Percentiles rank a stretch among this genome's conserved stretches.
phyloP scores from a whole-genome alignment of 2,797 vertebrate genomes.

The Coregonus sp. region DNA sequence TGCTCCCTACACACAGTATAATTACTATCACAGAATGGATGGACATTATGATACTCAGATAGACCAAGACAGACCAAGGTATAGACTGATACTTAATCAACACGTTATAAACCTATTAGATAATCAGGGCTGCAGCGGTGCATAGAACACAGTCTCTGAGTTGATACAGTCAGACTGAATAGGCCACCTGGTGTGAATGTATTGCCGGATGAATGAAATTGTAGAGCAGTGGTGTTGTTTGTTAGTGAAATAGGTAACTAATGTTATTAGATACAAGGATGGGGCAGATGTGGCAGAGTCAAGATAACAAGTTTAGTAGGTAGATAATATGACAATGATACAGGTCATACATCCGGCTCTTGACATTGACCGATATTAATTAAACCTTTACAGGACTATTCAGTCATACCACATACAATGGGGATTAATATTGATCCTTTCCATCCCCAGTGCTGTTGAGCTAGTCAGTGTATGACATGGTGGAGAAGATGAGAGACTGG shows the following conservation, averaged over 20 bases:
- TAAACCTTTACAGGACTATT: neutral
- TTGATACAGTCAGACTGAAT: neutral
- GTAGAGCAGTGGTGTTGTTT: neutral
- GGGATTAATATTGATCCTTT: conserved; percentile 24
- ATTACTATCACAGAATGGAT: neutral
- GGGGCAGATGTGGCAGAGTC: too few relatives aligned
- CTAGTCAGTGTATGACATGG: conserved; percentile 35
- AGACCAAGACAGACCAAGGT: neutral
- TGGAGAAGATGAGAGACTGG: conserved; percentile 40
- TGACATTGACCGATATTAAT: neutral
- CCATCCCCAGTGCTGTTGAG: conserved; percentile 30
- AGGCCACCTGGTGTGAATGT: neutral
- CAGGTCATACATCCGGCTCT: neutral
- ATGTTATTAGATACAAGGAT: neutral
- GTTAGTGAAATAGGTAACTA: neutral
- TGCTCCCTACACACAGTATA: neutral
- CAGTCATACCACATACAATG: neutral
- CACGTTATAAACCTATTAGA: neutral
- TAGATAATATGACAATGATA: too few relatives aligned
- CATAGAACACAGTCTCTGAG: too few relatives aligned
- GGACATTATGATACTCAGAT: neutral
- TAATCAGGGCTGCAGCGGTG: too few relatives aligned
- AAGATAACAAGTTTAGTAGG: too few relatives aligned
- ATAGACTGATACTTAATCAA: neutral
- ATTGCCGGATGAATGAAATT: neutral